Percentiles rank a stretch among this genome's conserved stretches.
phyloP scores from a whole-genome alignment of 2,888 invertebrate genomes.

The Trachelus troglodyta region DNA sequence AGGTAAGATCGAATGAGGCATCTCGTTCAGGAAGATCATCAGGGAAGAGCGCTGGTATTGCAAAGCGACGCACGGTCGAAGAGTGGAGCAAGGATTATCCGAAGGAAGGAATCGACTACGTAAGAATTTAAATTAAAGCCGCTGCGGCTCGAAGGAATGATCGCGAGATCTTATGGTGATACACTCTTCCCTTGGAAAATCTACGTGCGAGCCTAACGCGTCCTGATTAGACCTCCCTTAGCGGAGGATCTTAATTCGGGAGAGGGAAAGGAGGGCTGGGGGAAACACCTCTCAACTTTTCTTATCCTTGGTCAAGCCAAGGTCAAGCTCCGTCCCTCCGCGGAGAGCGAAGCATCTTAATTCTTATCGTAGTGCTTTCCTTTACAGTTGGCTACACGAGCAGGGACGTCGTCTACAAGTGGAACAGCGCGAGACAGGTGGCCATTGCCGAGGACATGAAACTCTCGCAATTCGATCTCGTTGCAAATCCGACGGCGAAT shows the following conservation, averaged over 20 bases:
- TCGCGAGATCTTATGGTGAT: not conserved
- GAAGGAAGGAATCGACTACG: no score
- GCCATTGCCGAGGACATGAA: constrained; percentile 85
- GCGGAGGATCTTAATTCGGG: not conserved
- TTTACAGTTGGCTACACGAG: constrained; percentile 79
- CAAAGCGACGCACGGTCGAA: no score
- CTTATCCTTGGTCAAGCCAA: no score
- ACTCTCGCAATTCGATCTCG: constrained; percentile 85
- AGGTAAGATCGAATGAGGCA: no score
- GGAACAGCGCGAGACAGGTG: constrained; percentile 79
- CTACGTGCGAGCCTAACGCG: not conserved
- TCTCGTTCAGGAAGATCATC: not conserved
- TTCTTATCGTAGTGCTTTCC: constrained; percentile 12
- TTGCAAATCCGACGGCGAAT: constrained; percentile 79
- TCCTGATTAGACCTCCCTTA: not conserved
- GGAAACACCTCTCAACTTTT: no score
- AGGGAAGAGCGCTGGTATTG: not conserved
- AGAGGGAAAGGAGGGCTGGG: not conserved
- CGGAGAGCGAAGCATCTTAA: no score
- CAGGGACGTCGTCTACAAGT: constrained; percentile 78
- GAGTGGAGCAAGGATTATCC: not conserved
- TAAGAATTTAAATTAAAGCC: not conserved
- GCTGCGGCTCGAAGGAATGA: not conserved
- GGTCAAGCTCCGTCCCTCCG: no score
- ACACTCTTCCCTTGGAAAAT: not conserved